Percentiles rank a stretch among this genome's conserved stretches.
Evolutionary conservation across 2,113 vertebrate species (phyloP).

Genomic region (Saimiri boliviensis): DNA sequence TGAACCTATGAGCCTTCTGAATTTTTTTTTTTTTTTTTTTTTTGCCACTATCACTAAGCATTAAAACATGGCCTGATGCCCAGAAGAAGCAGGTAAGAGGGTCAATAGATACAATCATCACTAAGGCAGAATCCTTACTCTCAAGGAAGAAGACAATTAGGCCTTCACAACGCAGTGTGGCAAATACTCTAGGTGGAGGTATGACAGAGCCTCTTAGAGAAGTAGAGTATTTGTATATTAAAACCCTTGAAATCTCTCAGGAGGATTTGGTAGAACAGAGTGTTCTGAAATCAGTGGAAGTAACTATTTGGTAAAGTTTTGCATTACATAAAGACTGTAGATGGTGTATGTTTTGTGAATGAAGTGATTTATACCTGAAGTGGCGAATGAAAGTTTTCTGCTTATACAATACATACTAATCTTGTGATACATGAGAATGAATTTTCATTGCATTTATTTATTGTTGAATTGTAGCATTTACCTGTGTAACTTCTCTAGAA

Average conservation of each 20-base stretch:
- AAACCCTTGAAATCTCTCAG: background rate
- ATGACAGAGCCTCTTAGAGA: background rate
- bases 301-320: background rate
- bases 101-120: accelerated
- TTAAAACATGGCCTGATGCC: background rate
- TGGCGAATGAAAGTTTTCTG: background rate
- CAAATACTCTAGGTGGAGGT: accelerated
- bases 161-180: accelerated
- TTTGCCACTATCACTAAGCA: background rate
- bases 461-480: slow-evolving; percentile 44
- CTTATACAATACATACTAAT: background rate
- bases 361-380: background rate
- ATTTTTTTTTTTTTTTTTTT: background rate
- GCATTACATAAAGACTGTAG: background rate
- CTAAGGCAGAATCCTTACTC: background rate
- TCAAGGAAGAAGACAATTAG: background rate
- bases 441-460: slow-evolving; percentile 51
- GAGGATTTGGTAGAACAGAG: background rate
- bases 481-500: slow-evolving; percentile 9
- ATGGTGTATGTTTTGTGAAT: background rate
- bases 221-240: background rate
- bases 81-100: background rate
- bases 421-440: background rate
- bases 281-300: background rate
- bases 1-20: background rate